Conservation (phyloP, 2,113 vertebrate species). For the Zosterops borbonicus region DNA sequence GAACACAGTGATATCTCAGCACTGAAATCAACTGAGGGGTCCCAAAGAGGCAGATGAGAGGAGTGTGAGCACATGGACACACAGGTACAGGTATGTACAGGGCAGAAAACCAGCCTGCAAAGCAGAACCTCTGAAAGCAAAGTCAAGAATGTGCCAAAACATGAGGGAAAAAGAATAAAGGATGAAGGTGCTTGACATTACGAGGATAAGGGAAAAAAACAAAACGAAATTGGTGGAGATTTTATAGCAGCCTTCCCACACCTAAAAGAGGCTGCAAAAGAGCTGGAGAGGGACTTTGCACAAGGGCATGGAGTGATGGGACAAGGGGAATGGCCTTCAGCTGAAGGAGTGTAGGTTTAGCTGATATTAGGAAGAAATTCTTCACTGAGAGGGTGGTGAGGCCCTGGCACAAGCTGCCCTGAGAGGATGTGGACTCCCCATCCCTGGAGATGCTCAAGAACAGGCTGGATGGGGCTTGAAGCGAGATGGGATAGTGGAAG, state of each 20-base stretch:
- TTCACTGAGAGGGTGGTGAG: neutral
- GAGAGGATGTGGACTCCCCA: neutral
- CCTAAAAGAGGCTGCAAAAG: neutral
- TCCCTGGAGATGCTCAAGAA: neutral
- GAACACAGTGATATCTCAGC: neutral
- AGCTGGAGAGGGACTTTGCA: neutral
- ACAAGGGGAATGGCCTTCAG: neutral
- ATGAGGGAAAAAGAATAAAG: neutral
- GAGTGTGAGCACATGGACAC: neutral
- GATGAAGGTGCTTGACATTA: neutral
- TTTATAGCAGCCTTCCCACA: neutral
- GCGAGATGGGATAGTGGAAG: accelerated
- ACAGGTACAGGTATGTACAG: accelerated
- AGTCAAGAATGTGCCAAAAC: neutral
- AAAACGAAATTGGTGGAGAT: neutral
- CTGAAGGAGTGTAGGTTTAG: neutral
- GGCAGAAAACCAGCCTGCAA: neutral
- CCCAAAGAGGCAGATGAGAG: neutral
- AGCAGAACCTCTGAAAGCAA: neutral
- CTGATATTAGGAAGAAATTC: neutral
- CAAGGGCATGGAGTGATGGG: neutral
- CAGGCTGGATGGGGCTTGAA: neutral
- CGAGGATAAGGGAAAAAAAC: neutral
- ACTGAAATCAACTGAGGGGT: neutral
- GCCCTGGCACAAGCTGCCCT: neutral